phyloP scores from a whole-genome alignment of 2,888 invertebrate genomes.

The Pachymerium ferrugineum region DNA sequence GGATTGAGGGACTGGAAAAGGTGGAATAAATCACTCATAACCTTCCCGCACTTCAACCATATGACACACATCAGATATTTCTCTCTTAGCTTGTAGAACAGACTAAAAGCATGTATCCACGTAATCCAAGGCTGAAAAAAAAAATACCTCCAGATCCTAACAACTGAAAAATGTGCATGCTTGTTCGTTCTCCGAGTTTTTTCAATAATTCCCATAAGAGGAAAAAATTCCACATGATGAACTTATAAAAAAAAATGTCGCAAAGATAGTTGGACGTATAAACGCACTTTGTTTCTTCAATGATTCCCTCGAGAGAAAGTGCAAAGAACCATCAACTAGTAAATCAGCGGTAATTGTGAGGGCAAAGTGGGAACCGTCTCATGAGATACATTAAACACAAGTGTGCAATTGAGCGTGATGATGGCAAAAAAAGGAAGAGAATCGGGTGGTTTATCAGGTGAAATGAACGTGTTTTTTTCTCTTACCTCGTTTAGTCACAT shows the following conservation, averaged over 20 bases:
- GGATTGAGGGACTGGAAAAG: background rate
- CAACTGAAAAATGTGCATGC: too few species aligned
- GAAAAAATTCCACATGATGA: too few species aligned
- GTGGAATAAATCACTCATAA: constrained; percentile 13
- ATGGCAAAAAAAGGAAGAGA: too few species aligned
- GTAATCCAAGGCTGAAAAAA: background rate
- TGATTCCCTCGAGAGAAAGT: background rate
- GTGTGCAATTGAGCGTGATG: background rate
- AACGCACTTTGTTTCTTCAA: background rate
- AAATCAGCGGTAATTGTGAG: background rate
- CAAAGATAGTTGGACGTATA: background rate
- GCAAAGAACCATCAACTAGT: background rate
- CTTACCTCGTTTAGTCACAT: background rate
- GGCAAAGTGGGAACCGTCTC: background rate
- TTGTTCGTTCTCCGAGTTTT: too few species aligned
- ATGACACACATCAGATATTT: constrained; percentile 10
- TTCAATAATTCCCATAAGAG: too few species aligned
- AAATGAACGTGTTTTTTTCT: background rate
- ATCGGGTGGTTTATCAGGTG: background rate
- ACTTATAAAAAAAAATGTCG: background rate
- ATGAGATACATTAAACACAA: background rate
- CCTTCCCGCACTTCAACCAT: background rate
- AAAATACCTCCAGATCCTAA: background rate
- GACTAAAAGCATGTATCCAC: too few species aligned
- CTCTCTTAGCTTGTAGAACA: background rate